phyloP scores from a whole-genome alignment of 2,797 vertebrate genomes.

The Malurus splendens region DNA sequence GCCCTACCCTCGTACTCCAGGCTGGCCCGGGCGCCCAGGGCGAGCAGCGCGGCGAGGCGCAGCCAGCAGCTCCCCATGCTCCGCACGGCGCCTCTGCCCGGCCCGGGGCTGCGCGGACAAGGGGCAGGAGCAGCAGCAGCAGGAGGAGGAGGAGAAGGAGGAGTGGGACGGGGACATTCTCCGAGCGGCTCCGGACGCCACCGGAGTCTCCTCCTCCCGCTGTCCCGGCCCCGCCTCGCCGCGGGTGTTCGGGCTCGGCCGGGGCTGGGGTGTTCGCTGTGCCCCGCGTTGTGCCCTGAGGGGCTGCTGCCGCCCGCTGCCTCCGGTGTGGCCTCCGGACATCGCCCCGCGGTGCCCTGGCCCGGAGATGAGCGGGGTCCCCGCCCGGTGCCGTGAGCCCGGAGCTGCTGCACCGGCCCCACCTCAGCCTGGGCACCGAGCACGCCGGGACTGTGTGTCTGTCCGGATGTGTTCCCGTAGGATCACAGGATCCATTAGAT shows the following conservation, averaged over 20 bases:
- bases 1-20: constrained; percentile 43
- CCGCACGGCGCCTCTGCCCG: not conserved
- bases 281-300: accelerated
- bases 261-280: accelerated
- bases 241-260: accelerated
- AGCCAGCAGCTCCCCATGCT: constrained; percentile 59
- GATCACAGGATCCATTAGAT: accelerated
- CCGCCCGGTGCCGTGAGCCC: not conserved
- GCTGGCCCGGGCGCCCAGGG: constrained; percentile 18
- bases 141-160: not conserved
- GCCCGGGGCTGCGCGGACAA: not conserved
- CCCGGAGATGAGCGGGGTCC: not conserved
- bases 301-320: too few relatives aligned
- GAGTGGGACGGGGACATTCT: not conserved
- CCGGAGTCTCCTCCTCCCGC: constrained; percentile 2
- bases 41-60: constrained; percentile 33
- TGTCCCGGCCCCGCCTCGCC: not conserved
- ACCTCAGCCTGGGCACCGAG: not conserved
- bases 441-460: too few relatives aligned
- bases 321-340: not conserved
- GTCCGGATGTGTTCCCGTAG: accelerated
- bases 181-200: not conserved
- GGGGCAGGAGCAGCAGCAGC: not conserved
- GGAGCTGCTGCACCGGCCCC: not conserved
- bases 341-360: accelerated